Evolutionary conservation across 2,113 vertebrate genomes (phyloP).

Genomic region (Falco punctatus): DNA sequence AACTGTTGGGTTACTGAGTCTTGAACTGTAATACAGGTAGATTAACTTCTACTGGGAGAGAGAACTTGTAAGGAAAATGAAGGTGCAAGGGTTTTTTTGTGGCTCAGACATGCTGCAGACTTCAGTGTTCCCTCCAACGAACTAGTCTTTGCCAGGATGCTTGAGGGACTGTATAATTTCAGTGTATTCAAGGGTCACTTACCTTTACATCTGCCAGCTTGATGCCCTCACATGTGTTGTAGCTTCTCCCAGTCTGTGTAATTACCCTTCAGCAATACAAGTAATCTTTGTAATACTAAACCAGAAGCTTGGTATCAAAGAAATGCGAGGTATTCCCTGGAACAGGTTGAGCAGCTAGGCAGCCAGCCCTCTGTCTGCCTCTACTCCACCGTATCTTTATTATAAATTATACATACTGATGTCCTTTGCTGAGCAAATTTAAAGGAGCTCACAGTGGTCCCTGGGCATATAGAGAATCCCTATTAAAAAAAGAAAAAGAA

Average conservation of each 20-base stretch:
- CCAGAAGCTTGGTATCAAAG: background rate
- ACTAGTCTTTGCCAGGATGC: background rate
- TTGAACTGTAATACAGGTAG: background rate
- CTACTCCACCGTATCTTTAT: background rate
- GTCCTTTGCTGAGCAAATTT: background rate
- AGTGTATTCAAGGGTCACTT: background rate
- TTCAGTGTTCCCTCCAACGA: background rate
- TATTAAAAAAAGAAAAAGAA: background rate
- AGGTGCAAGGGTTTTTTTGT: background rate
- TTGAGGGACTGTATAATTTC: background rate
- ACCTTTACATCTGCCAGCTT: background rate
- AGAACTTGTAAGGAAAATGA: background rate
- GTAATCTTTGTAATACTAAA: background rate
- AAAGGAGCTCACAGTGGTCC: background rate
- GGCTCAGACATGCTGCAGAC: background rate
- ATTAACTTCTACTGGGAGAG: background rate
- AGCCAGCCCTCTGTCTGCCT: background rate
- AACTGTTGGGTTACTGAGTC: background rate
- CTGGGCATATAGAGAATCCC: background rate
- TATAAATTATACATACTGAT: background rate
- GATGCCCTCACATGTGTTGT: rapidly evolving
- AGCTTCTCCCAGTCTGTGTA: background rate
- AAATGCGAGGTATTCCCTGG: background rate
- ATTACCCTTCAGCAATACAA: background rate
- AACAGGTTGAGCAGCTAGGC: background rate